Evolutionary conservation across 2,888 invertebrate genomes (phyloP), one percentile per base, ranked within the genome.

Genomic region (Cerceris ruficornis): DNA sequence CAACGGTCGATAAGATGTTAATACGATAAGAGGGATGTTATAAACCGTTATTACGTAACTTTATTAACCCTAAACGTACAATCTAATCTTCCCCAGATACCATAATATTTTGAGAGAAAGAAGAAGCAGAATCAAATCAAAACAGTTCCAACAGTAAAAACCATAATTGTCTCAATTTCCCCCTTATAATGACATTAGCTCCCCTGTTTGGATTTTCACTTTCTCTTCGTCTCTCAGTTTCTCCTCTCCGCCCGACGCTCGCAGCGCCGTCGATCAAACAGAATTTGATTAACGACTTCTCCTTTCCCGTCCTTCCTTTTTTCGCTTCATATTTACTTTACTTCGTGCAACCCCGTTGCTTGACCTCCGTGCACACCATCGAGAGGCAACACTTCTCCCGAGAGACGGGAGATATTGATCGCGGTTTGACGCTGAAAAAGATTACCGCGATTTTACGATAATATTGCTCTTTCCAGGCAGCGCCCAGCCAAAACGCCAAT

Each of bases 361-460:
- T 43, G 41, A 66, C 65, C 58, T 66, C 68, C 50, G 65, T 62
- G 66, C 62, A 77, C 80, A 77, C 81, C 74, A 70, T 58, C 73
- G 69, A 80, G 77, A 77, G 70, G 77, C 75, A 80, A 80, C 77
- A 72, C 73, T 80, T 82, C 75, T 73, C 84, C 75, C 65, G 79
- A 71, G 84, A 28, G 28, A 28, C 28, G 73, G 73, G 79, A 71
- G 84, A 82, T 84, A 84, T 84, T 75, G 84, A 84, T 84, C 82
- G 84, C 71, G 76, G 80, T 77, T 82, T 76, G 76, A 77, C 71
- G 75, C 73, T 69, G 69, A 78, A 83, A 81, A 81, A 83, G 84
- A 83, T 83, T 80, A 80, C 82, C 75, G 68, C 75, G 80, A 75
- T 80, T 72, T 28, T 59, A 57, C 62, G 81, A 83, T 83, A 83